phyloP scores from a whole-genome alignment of 2,888 invertebrate species.

The Xestia xanthographa region DNA sequence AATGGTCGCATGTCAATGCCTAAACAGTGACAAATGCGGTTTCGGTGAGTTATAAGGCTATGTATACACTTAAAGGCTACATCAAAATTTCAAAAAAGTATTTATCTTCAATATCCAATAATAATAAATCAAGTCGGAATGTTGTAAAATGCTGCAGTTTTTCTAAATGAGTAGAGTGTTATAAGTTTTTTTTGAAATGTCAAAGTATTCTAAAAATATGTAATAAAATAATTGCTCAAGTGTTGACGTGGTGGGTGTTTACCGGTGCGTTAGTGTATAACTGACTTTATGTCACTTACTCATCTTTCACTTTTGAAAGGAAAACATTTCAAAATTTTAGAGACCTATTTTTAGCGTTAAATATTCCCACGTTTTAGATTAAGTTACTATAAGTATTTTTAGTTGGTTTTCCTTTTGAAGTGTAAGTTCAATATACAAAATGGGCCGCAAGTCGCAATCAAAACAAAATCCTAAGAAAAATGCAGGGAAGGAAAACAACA shows the following conservation, averaged over 20 bases:
- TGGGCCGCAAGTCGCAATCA: constrained; percentile 87
- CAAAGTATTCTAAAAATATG: background rate
- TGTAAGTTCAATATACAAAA: constrained; percentile 62
- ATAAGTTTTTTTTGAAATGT: background rate
- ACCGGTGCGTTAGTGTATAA: background rate
- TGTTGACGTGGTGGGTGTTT: background rate
- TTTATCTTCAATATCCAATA: background rate
- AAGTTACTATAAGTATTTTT: constrained; percentile 69
- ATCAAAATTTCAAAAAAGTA: background rate
- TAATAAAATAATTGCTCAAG: too few species aligned
- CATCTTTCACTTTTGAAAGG: constrained; percentile 57
- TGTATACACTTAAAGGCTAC: background rate
- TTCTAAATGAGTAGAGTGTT: background rate
- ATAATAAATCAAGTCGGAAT: background rate
- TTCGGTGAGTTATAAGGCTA: background rate
- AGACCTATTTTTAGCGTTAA: constrained; percentile 83
- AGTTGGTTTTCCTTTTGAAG: constrained; percentile 52
- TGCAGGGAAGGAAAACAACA: constrained; percentile 82
- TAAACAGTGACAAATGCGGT: background rate
- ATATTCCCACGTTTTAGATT: constrained; percentile 77
- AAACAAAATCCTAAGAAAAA: constrained; percentile 84
- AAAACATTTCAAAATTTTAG: constrained; percentile 76
- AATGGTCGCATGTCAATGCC: background rate
- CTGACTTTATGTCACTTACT: constrained; percentile 43
- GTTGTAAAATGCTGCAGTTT: background rate